Evolutionary conservation across 2,888 invertebrate species (phyloP), one percentile per base, ranked within the genome.

Genomic region (Blastobasis adustella): DNA sequence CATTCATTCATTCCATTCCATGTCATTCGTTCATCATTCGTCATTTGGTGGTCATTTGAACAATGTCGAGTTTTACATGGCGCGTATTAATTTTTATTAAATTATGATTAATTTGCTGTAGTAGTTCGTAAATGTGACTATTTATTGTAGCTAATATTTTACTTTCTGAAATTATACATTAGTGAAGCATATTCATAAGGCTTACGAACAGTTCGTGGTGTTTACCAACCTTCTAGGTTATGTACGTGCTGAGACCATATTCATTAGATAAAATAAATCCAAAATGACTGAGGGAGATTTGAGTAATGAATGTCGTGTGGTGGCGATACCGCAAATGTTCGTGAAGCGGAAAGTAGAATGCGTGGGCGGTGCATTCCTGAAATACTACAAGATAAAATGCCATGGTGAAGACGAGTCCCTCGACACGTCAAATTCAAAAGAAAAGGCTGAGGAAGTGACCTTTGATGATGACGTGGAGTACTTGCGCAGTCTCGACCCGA

Each of bases 401-500:
- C 86, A 88, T 66, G 88, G 89, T 51, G 82, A 82, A 61, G 88
- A 84, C 67, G 81, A 82, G 51, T 73, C 79, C 59, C 76, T 82
- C 48, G 73, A 82, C 62, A 76, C 81, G 50, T 82, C 82, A 7
- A 77, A 81, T 59, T 75, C 79, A 5, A 80, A 82, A 56, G 85
- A 86, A 59, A 86, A 89, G 60, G 71, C 81, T 5, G 81, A 84
- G 53, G 87, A 87, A 66, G 75, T 83, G 10, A 72, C 79, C 44
- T 87, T 89, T 56, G 85, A 94, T 57, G 94, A 94, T 63, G 95
- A 97, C 79, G 91, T 96, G 6, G 92, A 92, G 53, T 96, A 96
- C 76, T 89, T 98, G 57, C 90, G 95, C 60, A 95, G 95, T 55
- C 87, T 98, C 59, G 96, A 98, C 83, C 98, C 98, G 4, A 97